Evolutionary conservation across 2,888 invertebrate species (phyloP).

Genomic region (Tridacna gigas): DNA sequence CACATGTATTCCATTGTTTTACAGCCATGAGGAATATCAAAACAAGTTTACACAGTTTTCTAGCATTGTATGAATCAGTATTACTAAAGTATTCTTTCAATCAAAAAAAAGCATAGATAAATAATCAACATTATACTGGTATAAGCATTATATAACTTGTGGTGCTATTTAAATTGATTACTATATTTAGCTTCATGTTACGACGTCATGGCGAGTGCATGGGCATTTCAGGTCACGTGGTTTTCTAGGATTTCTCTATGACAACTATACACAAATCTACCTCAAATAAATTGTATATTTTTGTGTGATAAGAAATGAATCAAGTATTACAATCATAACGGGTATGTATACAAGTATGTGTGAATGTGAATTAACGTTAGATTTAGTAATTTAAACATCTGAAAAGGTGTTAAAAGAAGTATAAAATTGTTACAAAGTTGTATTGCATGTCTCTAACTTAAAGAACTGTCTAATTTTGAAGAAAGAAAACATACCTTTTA

Average conservation of each 20-base stretch:
- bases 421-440: not conserved
- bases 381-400: not conserved
- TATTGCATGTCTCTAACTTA: not conserved
- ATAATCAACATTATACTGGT: too few species aligned
- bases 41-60: not conserved
- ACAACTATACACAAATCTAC: constrained; percentile 52
- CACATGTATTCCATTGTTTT: too few species aligned
- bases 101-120: too few species aligned
- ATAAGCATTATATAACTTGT: too few species aligned
- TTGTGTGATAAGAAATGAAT: constrained; percentile 23
- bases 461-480: not conserved
- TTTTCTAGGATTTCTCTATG: not conserved
- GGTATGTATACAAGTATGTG: not conserved
- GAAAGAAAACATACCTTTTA: not conserved
- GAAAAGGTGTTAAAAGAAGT: not conserved
- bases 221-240: not conserved
- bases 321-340: constrained; percentile 17
- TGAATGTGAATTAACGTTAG: not conserved
- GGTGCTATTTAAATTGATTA: too few species aligned
- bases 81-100: not conserved
- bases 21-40: not conserved
- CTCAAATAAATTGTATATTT: constrained; percentile 40
- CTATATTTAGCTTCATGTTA: not conserved
- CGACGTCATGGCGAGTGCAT: not conserved
- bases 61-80: not conserved